phyloP scores from a whole-genome alignment of 2,888 invertebrate species.

The Teinopalpus imperialis region DNA sequence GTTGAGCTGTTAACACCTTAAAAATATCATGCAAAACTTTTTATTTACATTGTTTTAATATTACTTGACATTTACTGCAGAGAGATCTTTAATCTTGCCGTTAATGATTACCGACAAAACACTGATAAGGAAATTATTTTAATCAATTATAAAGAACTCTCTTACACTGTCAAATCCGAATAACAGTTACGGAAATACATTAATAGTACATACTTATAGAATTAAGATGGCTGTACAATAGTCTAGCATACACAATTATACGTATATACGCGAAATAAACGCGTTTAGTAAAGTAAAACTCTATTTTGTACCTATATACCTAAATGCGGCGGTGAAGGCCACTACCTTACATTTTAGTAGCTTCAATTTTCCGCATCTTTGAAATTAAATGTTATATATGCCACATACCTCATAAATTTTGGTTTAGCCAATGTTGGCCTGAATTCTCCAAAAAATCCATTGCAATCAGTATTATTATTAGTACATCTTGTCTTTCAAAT shows the following conservation, averaged over 20 bases:
- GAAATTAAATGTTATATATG: too few relatives aligned
- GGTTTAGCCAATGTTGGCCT: too few relatives aligned
- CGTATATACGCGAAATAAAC: conserved; percentile 54
- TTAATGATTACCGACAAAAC: conserved; percentile 1
- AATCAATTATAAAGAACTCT: conserved; percentile 28
- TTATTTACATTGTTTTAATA: conserved; percentile 65
- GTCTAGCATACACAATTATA: conserved; percentile 71
- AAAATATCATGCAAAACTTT: conserved; percentile 64
- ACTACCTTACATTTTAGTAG: conserved; percentile 14
- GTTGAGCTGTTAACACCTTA: conserved; percentile 75
- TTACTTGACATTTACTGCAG: conserved; percentile 29
- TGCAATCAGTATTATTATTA: too few relatives aligned
- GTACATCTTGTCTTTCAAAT: too few relatives aligned
- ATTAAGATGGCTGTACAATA: conserved; percentile 73
- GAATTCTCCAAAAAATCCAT: too few relatives aligned
- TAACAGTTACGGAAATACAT: conserved; percentile 66
- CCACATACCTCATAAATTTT: too few relatives aligned
- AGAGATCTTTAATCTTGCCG: conserved; percentile 17
- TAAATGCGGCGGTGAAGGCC: conserved; percentile 34
- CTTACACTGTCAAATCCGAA: conserved; percentile 40
- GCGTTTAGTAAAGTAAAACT: conserved; percentile 54
- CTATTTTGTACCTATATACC: conserved; percentile 65
- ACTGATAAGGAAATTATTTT: background rate
- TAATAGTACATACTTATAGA: conserved; percentile 50
- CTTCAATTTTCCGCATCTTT: background rate